Evolutionary conservation across 2,797 vertebrate species (phyloP), one percentile per base, ranked within the genome.

Genomic region (Pogonophryne albipinna): DNA sequence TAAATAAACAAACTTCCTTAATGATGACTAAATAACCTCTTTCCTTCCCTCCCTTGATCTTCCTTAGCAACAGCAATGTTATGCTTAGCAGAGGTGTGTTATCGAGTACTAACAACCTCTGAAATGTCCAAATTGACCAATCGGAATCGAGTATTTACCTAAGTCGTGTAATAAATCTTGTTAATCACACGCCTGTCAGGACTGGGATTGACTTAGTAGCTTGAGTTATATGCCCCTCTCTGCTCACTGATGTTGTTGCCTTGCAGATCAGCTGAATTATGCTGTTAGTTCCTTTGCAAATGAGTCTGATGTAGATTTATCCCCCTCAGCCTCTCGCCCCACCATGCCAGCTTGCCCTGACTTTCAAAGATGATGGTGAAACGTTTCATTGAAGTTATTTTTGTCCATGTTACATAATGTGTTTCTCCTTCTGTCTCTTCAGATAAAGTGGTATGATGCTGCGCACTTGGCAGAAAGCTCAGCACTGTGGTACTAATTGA

Each of bases 221-320:
- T 42, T 62, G 55, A 66, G 64, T 75, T 86, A 84, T 70, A 71
- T 74, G 75, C 80, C 50, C 73, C 68, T 49, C n/a, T 71, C 47
- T 20, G 49, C 53, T 49, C 38, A 16, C 66, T 55, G 64, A 76
- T 71, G 79, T 52, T 79, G 71, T 77, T 73, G 64, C 66, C 44
- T 85, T 74, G 64, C 75, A 84, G 56, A 86, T 85, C 79, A 85
- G 61, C 69, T 42, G 16, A 72, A 84, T 78, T 74, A 76, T 78
- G 68, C 59, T 52, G 60, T 69, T 72, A 57, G 71, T 77, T 82
- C 60, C 55, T 71, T 52, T 38, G 17, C 53, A 82, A 87, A 89
- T 88, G n/a, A 87, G 78, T 50, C 31, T 79, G 80, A 87, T 84
- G 78, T 80, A 71, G 83, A 84, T 84, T 68, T 80, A 78, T 72